Evolutionary conservation across 2,113 vertebrate genomes (phyloP).

Genomic region (Porphyrio hochstetteri): DNA sequence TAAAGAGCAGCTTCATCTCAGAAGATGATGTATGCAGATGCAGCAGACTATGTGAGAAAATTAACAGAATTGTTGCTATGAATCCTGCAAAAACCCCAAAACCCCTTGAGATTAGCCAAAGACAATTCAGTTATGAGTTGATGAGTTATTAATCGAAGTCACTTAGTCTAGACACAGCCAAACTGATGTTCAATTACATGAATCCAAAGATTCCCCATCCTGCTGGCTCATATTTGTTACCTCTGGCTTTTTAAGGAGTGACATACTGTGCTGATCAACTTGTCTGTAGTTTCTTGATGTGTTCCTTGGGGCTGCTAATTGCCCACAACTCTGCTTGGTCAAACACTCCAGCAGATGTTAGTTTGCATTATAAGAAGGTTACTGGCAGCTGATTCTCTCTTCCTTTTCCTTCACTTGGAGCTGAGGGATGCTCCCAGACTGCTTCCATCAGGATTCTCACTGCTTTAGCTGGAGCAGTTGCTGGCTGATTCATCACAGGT

Average conservation of each 20-base stretch:
- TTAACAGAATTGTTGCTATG: background rate
- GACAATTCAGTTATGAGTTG: background rate
- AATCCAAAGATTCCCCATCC: background rate
- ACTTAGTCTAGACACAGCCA: background rate
- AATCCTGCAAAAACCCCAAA: background rate
- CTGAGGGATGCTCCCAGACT: background rate
- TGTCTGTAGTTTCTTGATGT: background rate
- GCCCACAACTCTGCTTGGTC: background rate
- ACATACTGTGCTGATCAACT: background rate
- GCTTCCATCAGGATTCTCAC: background rate
- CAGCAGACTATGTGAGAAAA: background rate
- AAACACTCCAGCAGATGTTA: background rate
- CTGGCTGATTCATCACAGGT: background rate
- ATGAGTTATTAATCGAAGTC: background rate
- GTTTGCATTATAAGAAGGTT: background rate
- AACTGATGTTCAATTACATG: background rate
- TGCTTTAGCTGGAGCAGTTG: background rate
- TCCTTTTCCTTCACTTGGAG: background rate
- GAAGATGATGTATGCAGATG: background rate
- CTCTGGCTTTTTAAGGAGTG: background rate
- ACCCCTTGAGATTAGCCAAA: background rate
- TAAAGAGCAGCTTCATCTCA: conserved; percentile 64
- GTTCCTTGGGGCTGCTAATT: background rate
- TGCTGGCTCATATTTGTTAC: background rate
- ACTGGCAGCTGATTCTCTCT: background rate